Evolutionary conservation across 2,888 invertebrate genomes (phyloP), one percentile per base, ranked within the genome.

Genomic region (Plusia festucae): DNA sequence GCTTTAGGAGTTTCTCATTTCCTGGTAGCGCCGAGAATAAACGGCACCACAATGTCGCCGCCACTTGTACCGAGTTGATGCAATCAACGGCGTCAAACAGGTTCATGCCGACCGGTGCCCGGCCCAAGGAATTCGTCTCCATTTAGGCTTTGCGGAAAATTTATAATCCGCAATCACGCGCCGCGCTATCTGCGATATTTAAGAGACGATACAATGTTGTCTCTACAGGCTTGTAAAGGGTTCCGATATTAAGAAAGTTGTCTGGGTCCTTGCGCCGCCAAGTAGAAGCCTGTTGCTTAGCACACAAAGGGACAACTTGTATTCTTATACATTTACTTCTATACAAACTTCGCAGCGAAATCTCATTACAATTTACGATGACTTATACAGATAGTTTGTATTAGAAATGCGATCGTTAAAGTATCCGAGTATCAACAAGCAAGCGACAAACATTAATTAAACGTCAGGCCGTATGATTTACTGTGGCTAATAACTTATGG

Each of bases 111-210:
- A 49, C n/a, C 16, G 13, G 34, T 20, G 30, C 46, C 13, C 62
- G 52, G 20, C 40, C 34, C 34, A n/a, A 64, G 61, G 80, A 73
- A 73, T 78, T 76, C 70, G 77, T 70, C 65, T 63, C 62, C 67
- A 67, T 76, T 79, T 67, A 65, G 53, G 69, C 65, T 53, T 53
- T 54, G 65, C 66, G 55, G 44, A 57, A 60, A 65, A 70, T 75
- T 73, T 46, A 65, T 66, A 76, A 71, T 13, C 51, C 15, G 57
- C 60, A 51, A 65, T 62, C 59, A 46, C 57, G 54, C 46, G 40
- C 54, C 9, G 32, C 54, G 57, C 62, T 20, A 18, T 22, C 22
- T 63, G 30, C 20, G 20, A 58, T 40, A 34, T 76, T 13, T 54
- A 40, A 61, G 52, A 55, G 52, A 44, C 27, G 6, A 65, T 53